phyloP scores from a whole-genome alignment of 1,140 invertebrate species.

The Galendromus occidentalis region DNA sequence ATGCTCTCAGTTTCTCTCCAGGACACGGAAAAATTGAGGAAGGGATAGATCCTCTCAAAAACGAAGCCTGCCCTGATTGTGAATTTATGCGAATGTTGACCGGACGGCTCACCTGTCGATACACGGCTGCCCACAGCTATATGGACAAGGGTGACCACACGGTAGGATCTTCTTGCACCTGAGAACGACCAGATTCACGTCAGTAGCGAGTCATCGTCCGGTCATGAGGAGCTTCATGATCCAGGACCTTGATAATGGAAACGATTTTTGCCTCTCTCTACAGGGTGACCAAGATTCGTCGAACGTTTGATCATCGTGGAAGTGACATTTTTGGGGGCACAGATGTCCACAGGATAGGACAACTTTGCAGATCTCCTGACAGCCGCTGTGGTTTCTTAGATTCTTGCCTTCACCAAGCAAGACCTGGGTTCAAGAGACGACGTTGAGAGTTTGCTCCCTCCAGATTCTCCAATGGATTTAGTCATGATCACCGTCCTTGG shows the following conservation, averaged over 20 bases:
- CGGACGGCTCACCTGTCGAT: background rate
- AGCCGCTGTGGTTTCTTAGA: background rate
- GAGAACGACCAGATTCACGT: no score
- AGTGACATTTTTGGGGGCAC: background rate
- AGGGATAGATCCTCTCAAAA: no score
- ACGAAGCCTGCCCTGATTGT: no score
- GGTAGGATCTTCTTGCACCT: background rate
- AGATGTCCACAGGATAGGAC: background rate
- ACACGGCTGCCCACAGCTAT: background rate
- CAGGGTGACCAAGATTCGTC: background rate
- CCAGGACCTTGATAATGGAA: no score
- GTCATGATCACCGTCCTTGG: background rate
- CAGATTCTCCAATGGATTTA: background rate
- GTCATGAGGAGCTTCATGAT: no score
- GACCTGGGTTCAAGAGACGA: background rate
- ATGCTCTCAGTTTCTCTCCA: no score
- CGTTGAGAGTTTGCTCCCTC: background rate
- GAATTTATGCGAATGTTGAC: no score
- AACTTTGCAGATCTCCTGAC: background rate
- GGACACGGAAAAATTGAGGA: no score
- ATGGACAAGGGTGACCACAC: background rate
- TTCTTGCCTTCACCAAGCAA: background rate
- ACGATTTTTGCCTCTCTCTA: background rate
- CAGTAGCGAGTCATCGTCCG: no score
- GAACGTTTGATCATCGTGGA: constrained; percentile 1